These are phyloP conservation scores for Cenopis cana DNA, from an alignment of 2,888 invertebrate species.

Conservation along the genomic window DNA sequence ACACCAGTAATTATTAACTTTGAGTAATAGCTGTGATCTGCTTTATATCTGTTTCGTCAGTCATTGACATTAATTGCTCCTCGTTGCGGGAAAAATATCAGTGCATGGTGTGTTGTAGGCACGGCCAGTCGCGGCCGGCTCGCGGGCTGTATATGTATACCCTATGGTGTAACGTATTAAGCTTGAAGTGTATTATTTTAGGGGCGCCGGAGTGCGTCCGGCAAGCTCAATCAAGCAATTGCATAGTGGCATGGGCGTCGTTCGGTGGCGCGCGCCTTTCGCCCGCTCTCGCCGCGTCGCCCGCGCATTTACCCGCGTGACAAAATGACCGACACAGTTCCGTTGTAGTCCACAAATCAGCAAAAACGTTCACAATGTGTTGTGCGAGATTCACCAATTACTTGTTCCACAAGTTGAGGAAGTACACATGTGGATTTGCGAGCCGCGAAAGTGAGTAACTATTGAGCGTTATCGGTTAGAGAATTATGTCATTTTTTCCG, in stretches of 20 bases:
- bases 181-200: constrained; percentile 63
- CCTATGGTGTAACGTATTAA: constrained; percentile 51
- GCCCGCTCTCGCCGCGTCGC: constrained; percentile 47
- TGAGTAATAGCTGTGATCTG: constrained; percentile 66
- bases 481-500: constrained; percentile 18
- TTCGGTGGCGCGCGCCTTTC: constrained; percentile 57
- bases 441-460: constrained; percentile 78
- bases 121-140: constrained; percentile 56
- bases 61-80: constrained; percentile 78
- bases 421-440: constrained; percentile 80
- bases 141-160: constrained; percentile 39
- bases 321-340: constrained; percentile 70
- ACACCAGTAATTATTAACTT: constrained; percentile 64
- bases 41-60: constrained; percentile 71
- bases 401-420: constrained; percentile 79
- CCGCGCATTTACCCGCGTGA: constrained; percentile 53
- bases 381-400: constrained; percentile 78
- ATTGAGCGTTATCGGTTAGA: constrained; percentile 44
- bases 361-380: constrained; percentile 72
- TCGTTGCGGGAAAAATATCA: constrained; percentile 72
- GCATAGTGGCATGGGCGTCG: constrained; percentile 72
- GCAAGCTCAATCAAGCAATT: constrained; percentile 64
- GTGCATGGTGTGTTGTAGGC: constrained; percentile 68
- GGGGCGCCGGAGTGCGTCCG: constrained; percentile 56
- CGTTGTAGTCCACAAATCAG: constrained; percentile 43